Conservation (phyloP, 2,113 vertebrate species). For the Pterocles orientalis region DNA sequence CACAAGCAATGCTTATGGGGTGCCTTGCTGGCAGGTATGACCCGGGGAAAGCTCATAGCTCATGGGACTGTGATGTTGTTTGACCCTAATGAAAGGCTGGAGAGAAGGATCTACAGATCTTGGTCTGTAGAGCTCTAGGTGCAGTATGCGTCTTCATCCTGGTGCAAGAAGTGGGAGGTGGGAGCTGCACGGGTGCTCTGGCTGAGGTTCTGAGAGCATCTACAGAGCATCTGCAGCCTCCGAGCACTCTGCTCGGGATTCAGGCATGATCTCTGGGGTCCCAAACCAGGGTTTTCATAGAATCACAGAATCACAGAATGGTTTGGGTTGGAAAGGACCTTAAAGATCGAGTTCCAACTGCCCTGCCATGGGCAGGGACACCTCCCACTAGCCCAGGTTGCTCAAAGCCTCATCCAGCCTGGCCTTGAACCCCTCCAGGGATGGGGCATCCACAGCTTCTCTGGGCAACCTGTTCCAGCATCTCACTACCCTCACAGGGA, state of each 20-base stretch:
- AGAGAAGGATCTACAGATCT: neutral
- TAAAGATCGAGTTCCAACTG: too few relatives aligned
- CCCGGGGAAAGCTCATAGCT: neutral
- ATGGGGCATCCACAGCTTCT: too few relatives aligned
- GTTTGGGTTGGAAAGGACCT: too few relatives aligned
- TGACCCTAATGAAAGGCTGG: neutral
- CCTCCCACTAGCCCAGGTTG: too few relatives aligned
- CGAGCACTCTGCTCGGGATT: neutral
- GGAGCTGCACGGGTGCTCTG: neutral
- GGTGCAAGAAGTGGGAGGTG: neutral
- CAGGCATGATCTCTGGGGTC: neutral
- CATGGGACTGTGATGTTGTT: neutral
- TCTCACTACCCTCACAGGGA: too few relatives aligned
- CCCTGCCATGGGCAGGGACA: too few relatives aligned
- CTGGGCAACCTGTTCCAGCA: too few relatives aligned
- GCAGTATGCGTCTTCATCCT: neutral
- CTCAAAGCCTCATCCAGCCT: too few relatives aligned
- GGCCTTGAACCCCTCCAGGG: too few relatives aligned
- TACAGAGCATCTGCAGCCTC: neutral
- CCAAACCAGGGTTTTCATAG: neutral
- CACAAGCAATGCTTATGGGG: neutral
- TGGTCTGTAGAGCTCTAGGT: neutral
- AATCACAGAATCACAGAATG: too few relatives aligned
- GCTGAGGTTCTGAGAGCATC: neutral
- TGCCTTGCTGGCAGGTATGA: neutral